Evolutionary conservation across 2,797 vertebrate species (phyloP).

Genomic region (Gymnopithys bicolor): DNA sequence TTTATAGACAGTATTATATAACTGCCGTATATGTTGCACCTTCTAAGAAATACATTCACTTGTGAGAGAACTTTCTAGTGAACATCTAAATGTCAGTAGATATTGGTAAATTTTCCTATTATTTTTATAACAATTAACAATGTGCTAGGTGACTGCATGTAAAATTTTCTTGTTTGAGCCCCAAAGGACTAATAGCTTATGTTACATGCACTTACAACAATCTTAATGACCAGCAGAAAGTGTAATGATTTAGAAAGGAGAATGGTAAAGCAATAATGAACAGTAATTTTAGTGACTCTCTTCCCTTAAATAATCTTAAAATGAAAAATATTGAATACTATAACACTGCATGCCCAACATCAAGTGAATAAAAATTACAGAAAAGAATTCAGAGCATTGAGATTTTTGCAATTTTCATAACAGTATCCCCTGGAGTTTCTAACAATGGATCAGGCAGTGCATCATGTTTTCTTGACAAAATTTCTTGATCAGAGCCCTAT

Average conservation of each 20-base stretch:
- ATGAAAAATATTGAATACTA: background rate
- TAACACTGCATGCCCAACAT: background rate
- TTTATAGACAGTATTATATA: background rate
- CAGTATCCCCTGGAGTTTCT: background rate
- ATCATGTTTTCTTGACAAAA: background rate
- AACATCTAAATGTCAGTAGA: background rate
- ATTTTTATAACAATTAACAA: background rate
- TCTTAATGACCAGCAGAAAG: background rate
- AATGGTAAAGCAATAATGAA: background rate
- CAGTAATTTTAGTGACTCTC: background rate
- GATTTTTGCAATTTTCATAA: background rate
- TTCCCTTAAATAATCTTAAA: background rate
- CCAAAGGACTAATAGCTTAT: background rate
- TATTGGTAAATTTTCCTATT: background rate
- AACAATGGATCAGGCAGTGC: background rate
- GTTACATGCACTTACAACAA: background rate
- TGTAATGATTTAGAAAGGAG: background rate
- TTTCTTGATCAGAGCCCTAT: background rate
- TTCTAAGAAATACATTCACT: background rate
- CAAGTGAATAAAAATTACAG: background rate
- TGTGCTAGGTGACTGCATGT: background rate
- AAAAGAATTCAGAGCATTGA: background rate
- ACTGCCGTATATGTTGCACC: background rate
- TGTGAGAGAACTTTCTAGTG: background rate
- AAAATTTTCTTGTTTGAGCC: background rate